Conservation (phyloP, 2,113 vertebrate genomes). For the Labrus mixtus region DNA sequence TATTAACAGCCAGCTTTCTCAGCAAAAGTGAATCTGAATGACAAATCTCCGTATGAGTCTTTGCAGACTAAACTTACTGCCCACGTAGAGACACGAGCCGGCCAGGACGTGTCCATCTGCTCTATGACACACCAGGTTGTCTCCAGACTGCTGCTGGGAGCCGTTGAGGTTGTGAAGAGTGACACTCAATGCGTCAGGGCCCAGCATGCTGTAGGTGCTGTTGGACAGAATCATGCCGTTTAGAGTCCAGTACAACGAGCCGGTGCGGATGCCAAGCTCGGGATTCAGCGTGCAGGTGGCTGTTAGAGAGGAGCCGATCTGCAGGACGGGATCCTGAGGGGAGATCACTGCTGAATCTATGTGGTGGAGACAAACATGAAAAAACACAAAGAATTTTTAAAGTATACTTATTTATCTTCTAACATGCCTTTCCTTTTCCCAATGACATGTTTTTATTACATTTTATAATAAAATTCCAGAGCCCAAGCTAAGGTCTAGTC, state of each 20-base stretch:
- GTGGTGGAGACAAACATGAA: conserved; percentile 34
- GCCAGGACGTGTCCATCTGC: conserved; percentile 89
- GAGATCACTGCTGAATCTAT: conserved; percentile 88
- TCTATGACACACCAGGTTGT: conserved; percentile 94
- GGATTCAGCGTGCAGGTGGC: conserved; percentile 88
- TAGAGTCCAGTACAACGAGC: conserved; percentile 91
- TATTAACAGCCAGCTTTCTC: background rate
- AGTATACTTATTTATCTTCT: background rate
- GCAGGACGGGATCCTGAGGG: conserved; percentile 91
- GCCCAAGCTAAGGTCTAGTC: too few relatives aligned
- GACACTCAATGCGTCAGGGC: conserved; percentile 83
- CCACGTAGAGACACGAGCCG: conserved; percentile 94
- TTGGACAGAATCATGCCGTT: conserved; percentile 88
- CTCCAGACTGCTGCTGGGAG: conserved; percentile 92
- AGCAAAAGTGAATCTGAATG: background rate
- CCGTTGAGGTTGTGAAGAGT: conserved; percentile 89
- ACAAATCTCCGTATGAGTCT: background rate
- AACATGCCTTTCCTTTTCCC: background rate
- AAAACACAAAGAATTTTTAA: background rate
- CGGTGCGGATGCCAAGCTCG: conserved; percentile 79
- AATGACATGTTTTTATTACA: background rate
- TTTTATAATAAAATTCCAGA: background rate
- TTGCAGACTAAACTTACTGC: conserved; percentile 85
- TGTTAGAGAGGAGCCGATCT: conserved; percentile 90
- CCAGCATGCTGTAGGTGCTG: conserved; percentile 81